Base-by-base conservation (phyloP, 2,113 vertebrate species). In the Barnardius zonarius region DNA sequence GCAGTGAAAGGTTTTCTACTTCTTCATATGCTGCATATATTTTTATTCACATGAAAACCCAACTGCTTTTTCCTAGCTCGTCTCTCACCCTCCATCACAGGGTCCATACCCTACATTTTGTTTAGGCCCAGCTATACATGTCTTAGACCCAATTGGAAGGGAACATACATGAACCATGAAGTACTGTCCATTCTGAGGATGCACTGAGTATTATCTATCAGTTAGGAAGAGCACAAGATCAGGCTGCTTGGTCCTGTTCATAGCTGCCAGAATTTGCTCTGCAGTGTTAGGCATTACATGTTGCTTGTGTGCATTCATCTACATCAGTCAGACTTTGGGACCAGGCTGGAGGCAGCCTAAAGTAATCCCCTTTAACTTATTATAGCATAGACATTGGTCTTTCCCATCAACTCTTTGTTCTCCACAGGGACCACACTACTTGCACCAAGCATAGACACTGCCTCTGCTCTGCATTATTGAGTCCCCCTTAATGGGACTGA, bases 91-190 rank as follows among this genome's bases (percentile, higher is more conserved):
- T 33, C 9, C 43, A 57, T 23, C 30, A 35, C 4, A 6, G 3
- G 4, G 1, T 15, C 48, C 39, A 14, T 3, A 20, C 3, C 16
- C 13, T 7, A 7, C 18, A 27, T 74, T 91, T 59, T 48, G 12
- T 37, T 68, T 39, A 84, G 33, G 27, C 7, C 2, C 30, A 64
- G 30, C 4, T 24, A 25, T 30, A 48, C 7, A 23, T 25, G 14
- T 70, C 92, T 91, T 54, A 54, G 22, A 52, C 4, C 6, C 25
- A 30, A 0, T 0, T 37, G 67, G 39, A 90, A 76, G 7, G 18
- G 44, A 67, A 18, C 3, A 22, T 3, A 37, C 0, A 0, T 6
- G 4, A 77, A 11, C 10, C 10, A 70, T 10, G 23, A 61, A 62
- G 27, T 46, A 54, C 12, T 63, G 64, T 30, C 43, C 13, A 3